Percentiles rank a stretch among this genome's conserved stretches.
Evolutionary conservation across 2,113 vertebrate species (phyloP).

Genomic region (Protobothrops mucrosquamatus): DNA sequence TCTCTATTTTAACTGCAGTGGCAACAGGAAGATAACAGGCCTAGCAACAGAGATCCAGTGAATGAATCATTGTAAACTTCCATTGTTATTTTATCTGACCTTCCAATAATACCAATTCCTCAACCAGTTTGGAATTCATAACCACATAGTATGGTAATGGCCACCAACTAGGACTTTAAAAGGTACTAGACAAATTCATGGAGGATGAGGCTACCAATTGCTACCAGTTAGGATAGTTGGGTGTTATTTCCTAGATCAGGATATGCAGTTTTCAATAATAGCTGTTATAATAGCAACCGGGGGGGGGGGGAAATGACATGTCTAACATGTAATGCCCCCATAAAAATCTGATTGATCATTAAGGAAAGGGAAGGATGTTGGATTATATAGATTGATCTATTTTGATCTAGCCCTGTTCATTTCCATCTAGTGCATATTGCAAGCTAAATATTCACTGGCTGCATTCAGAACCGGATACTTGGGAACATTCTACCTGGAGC

Average conservation of each 20-base stretch:
- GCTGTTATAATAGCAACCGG: background rate
- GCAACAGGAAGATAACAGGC: background rate
- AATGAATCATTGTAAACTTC: background rate
- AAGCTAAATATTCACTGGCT: background rate
- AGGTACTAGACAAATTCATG: background rate
- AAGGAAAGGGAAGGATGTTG: background rate
- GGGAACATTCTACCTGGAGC: conserved; percentile 36
- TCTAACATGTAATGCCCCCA: background rate
- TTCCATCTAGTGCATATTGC: background rate
- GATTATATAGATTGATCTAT: background rate
- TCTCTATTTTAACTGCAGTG: background rate
- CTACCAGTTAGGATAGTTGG: background rate
- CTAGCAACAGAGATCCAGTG: background rate
- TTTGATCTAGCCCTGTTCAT: background rate
- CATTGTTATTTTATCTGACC: background rate
- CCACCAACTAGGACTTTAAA: background rate
- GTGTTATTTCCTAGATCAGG: background rate
- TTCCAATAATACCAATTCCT: background rate
- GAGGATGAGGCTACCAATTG: background rate
- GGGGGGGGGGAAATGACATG: no score
- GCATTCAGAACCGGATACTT: background rate
- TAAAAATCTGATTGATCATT: background rate
- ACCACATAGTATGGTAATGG: background rate
- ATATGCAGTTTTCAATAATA: background rate
- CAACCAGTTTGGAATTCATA: background rate